Evolutionary conservation across 2,888 invertebrate species (phyloP).

Genomic region (Pachliopta kotzebuea): DNA sequence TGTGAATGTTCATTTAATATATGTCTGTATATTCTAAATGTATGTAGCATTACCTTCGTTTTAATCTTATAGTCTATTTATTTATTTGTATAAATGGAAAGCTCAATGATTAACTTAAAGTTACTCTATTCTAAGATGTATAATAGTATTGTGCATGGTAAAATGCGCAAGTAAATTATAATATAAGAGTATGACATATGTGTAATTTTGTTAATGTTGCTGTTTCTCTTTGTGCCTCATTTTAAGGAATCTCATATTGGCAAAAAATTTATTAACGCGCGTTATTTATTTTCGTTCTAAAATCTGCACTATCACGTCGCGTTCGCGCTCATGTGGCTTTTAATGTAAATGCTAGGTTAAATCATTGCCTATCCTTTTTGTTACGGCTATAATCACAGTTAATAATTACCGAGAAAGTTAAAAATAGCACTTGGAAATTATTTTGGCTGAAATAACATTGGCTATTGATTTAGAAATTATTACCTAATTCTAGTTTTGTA

Average conservation of each 20-base stretch:
- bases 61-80: slow-evolving; percentile 53
- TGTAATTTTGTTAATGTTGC: slow-evolving; percentile 34
- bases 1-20: slow-evolving; percentile 39
- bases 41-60: slow-evolving; percentile 47
- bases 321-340: slow-evolving; percentile 35
- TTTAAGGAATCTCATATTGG: slow-evolving; percentile 67
- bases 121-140: slow-evolving; percentile 60
- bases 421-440: background rate
- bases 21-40: slow-evolving; percentile 58
- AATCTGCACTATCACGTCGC: slow-evolving; percentile 50
- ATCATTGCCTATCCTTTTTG: background rate
- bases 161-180: slow-evolving; percentile 69
- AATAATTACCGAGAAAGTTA: background rate
- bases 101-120: slow-evolving; percentile 79
- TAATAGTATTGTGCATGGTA: slow-evolving; percentile 61
- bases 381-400: background rate
- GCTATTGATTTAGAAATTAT: background rate
- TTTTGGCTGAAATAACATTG: slow-evolving; percentile 2
- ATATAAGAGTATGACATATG: slow-evolving; percentile 44
- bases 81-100: slow-evolving; percentile 79
- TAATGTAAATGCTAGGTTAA: background rate
- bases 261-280: slow-evolving; percentile 35
- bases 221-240: slow-evolving; percentile 71
- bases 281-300: slow-evolving; percentile 34
- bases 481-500: no score